Conservation (phyloP, 2,888 invertebrate species). For the Acrobeloides nanus region DNA sequence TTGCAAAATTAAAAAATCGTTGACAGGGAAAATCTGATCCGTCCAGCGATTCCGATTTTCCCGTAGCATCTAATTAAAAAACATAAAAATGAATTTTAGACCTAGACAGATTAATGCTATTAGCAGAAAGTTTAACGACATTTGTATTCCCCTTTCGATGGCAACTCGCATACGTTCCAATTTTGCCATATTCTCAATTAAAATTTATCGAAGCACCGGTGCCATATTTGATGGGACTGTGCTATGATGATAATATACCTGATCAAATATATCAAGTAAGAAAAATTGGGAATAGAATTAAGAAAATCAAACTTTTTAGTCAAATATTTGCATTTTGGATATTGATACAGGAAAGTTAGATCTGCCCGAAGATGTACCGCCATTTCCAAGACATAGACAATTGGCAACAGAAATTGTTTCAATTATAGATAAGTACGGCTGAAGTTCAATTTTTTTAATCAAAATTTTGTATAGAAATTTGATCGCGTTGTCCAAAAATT, state of each 20-base stretch:
- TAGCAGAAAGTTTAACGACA: constrained; percentile 83
- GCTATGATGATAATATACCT: constrained; percentile 54
- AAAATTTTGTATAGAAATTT: neutral
- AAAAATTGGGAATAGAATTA: constrained; percentile 4
- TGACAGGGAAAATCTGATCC: no score
- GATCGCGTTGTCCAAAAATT: no score
- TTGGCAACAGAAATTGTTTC: constrained; percentile 33
- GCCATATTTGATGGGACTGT: constrained; percentile 92
- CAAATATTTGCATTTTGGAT: constrained; percentile 87
- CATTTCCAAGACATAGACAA: constrained; percentile 72
- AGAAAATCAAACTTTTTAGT: constrained; percentile 60
- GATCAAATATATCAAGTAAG: constrained; percentile 44
- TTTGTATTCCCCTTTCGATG: constrained; percentile 88
- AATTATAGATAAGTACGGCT: neutral
- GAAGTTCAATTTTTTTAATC: neutral
- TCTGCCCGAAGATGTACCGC: constrained; percentile 85
- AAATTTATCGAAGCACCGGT: constrained; percentile 96
- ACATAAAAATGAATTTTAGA: no score
- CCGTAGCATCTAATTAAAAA: no score
- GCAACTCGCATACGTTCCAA: constrained; percentile 98
- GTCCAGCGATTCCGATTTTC: no score
- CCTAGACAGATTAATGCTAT: constrained; percentile 87
- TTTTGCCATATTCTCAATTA: constrained; percentile 74
- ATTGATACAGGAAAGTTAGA: constrained; percentile 86
- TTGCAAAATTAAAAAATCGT: no score